These are phyloP conservation scores for Sphaerodactylus townsendi DNA, from an alignment of 2,113 vertebrate species.

Conservation along the genomic window DNA sequence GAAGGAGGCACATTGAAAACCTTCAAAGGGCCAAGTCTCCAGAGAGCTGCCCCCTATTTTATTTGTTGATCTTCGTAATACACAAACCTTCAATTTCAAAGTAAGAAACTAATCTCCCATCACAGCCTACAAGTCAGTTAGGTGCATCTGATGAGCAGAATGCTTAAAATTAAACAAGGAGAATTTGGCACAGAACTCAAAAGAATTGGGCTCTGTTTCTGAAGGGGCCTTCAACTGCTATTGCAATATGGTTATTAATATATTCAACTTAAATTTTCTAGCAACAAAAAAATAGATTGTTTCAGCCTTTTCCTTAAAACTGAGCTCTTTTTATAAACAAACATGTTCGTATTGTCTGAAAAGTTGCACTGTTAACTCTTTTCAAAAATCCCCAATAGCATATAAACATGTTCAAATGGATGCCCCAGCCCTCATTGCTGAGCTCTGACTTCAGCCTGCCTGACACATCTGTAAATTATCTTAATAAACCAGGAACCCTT, in stretches of 20 bases:
- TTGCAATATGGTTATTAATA: constrained; percentile 15
- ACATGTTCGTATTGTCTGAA: constrained; percentile 34
- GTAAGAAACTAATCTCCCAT: not conserved
- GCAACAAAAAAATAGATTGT: constrained; percentile 26
- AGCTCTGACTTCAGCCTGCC: constrained; percentile 60
- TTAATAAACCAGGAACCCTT: constrained; percentile 48
- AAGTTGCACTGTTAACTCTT: constrained; percentile 34
- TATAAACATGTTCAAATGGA: constrained; percentile 59
- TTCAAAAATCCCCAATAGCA: constrained; percentile 52
- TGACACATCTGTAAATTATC: constrained; percentile 70
- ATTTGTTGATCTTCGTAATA: not conserved
- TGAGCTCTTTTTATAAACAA: constrained; percentile 49
- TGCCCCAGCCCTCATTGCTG: constrained; percentile 35
- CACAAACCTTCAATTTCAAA: not conserved
- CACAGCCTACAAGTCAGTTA: constrained; percentile 33
- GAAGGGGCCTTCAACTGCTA: constrained; percentile 19
- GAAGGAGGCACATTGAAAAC: not conserved
- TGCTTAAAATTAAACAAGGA: constrained; percentile 39
- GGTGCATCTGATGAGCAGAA: constrained; percentile 27
- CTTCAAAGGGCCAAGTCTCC: not conserved
- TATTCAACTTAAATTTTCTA: constrained; percentile 29
- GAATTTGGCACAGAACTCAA: constrained; percentile 36
- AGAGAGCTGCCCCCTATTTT: not conserved
- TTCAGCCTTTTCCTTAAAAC: constrained; percentile 21
- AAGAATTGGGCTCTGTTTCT: not conserved